phyloP scores from a whole-genome alignment of 2,797 vertebrate genomes.

The Manis pentadactyla region DNA sequence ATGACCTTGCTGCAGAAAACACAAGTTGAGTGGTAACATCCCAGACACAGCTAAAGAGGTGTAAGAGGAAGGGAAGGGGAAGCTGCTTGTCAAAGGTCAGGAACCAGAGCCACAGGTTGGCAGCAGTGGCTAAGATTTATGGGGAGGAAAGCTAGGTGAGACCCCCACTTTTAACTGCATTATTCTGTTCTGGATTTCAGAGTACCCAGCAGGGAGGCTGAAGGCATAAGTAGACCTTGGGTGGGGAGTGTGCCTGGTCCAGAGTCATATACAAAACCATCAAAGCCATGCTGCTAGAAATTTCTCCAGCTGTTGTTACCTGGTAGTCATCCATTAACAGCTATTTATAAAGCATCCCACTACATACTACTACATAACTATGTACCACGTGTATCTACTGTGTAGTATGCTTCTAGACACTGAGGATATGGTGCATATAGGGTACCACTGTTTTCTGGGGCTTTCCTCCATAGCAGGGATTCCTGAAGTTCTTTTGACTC shows the following conservation, averaged over 20 bases:
- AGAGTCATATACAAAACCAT: not conserved
- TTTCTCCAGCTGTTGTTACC: not conserved
- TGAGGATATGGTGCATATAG: not conserved
- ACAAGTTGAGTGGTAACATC: not conserved
- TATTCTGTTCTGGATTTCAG: not conserved
- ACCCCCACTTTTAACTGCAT: not conserved
- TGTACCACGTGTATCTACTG: not conserved
- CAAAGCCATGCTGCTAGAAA: not conserved
- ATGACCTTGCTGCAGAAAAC: not conserved
- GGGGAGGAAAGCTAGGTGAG: not conserved
- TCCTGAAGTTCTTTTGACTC: not conserved
- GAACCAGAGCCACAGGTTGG: slow-evolving; percentile 23
- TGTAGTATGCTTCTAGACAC: not conserved
- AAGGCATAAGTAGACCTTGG: not conserved
- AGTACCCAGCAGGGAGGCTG: not conserved
- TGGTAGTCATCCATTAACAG: not conserved
- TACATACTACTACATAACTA: not conserved
- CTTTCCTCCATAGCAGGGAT: slow-evolving; percentile 5
- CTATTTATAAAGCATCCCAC: not conserved
- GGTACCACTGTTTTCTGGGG: not conserved
- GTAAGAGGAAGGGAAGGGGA: not conserved
- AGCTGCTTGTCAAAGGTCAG: slow-evolving; percentile 23
- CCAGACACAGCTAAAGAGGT: slow-evolving; percentile 42
- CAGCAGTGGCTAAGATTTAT: not conserved
- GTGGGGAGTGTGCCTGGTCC: not conserved